Evolutionary conservation across 2,113 vertebrate genomes (phyloP), one percentile per base, ranked within the genome.

Genomic region (Sitta europaea): DNA sequence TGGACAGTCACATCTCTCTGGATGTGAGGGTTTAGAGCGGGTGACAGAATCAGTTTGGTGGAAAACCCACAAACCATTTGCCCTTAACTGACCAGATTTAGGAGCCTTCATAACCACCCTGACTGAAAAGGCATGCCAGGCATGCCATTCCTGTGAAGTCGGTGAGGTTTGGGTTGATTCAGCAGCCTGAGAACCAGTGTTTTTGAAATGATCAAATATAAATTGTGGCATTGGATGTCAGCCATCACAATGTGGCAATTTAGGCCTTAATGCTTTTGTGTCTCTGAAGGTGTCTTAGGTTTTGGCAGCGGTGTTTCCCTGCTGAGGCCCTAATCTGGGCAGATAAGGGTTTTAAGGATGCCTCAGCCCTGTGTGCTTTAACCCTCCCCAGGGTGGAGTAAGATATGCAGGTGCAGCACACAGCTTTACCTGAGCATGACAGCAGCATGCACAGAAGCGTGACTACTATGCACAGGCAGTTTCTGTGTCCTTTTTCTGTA

Each of bases 341-440:
- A 70, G 84, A 73, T 91, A 76, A 59, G 61, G 31, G 3, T 40
- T 82, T 53, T 59, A 51, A 86, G 54, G 50, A 53, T 36, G 6
- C 50, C 72, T 94, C 77, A 75, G 53, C 58, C 63, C 55, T 9
- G 13, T 90, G 63, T 67, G 89, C 78, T 83, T 96, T 96, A 97
- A 83, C 88, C 72, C 51, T 92, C 18, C 1, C 36, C 59, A 40
- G 63, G 57, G 92, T 90, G 90, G 77, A 76, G 91, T 65, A 36
- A 48, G 70, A 55, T 58, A 16, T 0, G 4, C 76, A 75, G 91
- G 77, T 96, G 76, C 57, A 45, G 10, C 43, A 29, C 48, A 38
- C 35, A 63, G 65, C 47, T 57, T 48, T 81, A 54, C 63, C 57
- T 43, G 2, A 50, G 59, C 0, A 0, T 58, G 11, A n/a, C 2